Percentiles rank a stretch among this genome's conserved stretches.
phyloP scores from a whole-genome alignment of 2,888 invertebrate genomes.

The Galerucella pusilla region DNA sequence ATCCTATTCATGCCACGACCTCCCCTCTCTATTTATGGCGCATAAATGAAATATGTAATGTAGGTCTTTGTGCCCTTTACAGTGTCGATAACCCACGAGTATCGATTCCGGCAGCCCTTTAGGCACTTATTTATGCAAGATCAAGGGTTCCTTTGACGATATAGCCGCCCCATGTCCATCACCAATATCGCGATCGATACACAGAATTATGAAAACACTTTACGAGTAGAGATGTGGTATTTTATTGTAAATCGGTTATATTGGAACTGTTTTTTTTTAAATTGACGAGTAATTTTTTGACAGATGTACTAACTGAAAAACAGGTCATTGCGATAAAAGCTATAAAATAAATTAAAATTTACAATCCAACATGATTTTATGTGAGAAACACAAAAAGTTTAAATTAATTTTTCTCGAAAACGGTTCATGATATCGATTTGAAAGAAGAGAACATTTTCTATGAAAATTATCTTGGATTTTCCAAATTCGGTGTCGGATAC shows the following conservation, averaged over 20 bases:
- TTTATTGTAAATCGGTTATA: not conserved
- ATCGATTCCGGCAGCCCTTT: constrained; percentile 30
- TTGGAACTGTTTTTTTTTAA: not conserved
- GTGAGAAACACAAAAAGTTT: too few relatives aligned
- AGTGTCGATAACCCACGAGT: constrained; percentile 34
- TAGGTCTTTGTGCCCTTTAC: constrained; percentile 37
- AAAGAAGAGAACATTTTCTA: too few relatives aligned
- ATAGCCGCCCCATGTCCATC: constrained; percentile 31
- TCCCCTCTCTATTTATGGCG: constrained; percentile 25
- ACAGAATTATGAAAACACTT: constrained; percentile 24
- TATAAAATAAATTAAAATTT: too few relatives aligned
- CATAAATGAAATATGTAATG: constrained; percentile 33
- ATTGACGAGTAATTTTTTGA: not conserved
- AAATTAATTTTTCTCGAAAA: too few relatives aligned
- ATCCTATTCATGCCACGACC: not conserved
- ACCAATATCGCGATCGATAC: constrained; percentile 33
- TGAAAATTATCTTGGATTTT: too few relatives aligned
- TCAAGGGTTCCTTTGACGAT: constrained; percentile 36
- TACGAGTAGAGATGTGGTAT: not conserved
- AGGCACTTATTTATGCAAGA: constrained; percentile 37
- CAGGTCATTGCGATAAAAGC: too few relatives aligned
- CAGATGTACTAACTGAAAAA: too few relatives aligned
- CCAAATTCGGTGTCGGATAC: too few relatives aligned
- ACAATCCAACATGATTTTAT: too few relatives aligned
- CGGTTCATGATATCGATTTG: too few relatives aligned